Evolutionary conservation across 1,140 invertebrate genomes (phyloP).

Genomic region (Formica exsecta): DNA sequence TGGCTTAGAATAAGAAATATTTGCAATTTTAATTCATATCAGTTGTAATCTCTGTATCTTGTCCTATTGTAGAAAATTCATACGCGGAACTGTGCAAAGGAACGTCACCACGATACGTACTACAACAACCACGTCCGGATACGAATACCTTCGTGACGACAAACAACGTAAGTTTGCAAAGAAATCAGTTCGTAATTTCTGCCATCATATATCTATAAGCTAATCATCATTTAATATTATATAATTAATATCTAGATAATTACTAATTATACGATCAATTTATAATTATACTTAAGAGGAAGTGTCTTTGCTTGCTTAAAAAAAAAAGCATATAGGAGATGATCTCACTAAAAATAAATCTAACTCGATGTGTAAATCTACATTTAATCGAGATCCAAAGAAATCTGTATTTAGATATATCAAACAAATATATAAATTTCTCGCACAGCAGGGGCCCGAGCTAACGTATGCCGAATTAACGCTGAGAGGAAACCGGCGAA

Average conservation of each 20-base stretch:
- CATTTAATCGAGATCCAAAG: neutral
- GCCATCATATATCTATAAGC: neutral
- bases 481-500: conserved; percentile 82
- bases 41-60: neutral
- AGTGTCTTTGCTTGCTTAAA: neutral
- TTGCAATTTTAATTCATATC: neutral
- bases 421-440: conserved; percentile 20
- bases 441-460: conserved; percentile 83
- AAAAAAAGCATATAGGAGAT: neutral
- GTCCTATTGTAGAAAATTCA: conserved; percentile 80
- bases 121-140: conserved; percentile 81
- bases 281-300: neutral
- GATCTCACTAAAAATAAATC: neutral
- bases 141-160: conserved; percentile 77
- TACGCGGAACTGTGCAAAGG: conserved; percentile 83
- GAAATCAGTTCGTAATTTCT: conserved; percentile 11
- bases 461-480: conserved; percentile 88
- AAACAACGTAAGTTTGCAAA: conserved; percentile 81
- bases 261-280: neutral
- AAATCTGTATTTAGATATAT: neutral
- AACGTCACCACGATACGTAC: conserved; percentile 81
- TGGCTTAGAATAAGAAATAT: neutral
- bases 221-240: neutral
- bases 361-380: neutral
- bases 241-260: neutral